A percentile compares a stretch with the other conserved stretches of the same genome.
Evolutionary conservation across 92 coral and sea anemone genomes (phyloP).

Genomic region (Epizoanthus scotinus): DNA sequence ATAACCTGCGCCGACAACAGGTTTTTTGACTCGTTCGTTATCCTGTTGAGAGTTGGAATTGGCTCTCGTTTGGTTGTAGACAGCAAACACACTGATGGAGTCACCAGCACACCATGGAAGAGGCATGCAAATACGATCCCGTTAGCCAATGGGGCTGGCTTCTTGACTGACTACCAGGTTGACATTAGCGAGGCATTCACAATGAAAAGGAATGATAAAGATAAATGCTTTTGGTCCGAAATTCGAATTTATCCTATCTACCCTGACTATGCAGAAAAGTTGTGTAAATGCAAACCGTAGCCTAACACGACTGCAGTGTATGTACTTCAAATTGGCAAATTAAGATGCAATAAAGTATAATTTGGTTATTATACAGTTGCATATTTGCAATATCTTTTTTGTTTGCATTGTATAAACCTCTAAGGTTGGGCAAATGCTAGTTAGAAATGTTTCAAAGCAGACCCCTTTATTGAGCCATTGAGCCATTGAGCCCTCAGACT

Average conservation of each 20-base stretch:
- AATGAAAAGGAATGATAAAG: not conserved
- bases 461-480: too few species aligned
- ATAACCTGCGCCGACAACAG: not conserved
- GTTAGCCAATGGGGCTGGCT: not conserved
- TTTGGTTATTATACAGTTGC: too few species aligned
- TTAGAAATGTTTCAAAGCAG: too few species aligned
- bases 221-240: conserved; percentile 11
- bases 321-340: too few species aligned
- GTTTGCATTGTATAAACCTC: too few species aligned
- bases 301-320: too few species aligned
- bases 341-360: too few species aligned
- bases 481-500: too few species aligned
- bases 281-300: too few species aligned
- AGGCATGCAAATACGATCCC: not conserved
- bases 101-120: not conserved
- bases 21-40: not conserved
- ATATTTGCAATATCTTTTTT: too few species aligned
- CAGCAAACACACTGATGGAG: not conserved
- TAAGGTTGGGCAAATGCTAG: too few species aligned
- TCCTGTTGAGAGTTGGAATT: not conserved
- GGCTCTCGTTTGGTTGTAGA: not conserved
- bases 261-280: not conserved
- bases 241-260: not conserved
- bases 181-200: not conserved
- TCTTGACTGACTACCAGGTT: not conserved